These are phyloP conservation scores for Oncorhynchus gorbuscha DNA, from an alignment of 2,113 vertebrate genomes.

Conservation along the genomic window DNA sequence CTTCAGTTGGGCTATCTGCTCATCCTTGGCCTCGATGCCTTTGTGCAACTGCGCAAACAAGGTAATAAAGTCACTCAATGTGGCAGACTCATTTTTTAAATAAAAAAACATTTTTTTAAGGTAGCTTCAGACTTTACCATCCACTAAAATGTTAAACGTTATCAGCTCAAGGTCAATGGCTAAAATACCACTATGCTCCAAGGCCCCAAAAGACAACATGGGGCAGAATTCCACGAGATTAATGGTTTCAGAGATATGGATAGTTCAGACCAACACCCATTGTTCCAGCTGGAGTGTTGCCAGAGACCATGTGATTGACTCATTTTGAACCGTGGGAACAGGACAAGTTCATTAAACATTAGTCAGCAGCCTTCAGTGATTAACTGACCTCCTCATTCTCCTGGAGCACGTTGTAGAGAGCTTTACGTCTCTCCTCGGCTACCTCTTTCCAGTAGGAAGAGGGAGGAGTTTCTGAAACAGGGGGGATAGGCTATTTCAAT, in stretches of 20 bases:
- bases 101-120: too few species aligned
- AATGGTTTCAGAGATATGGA: too few species aligned
- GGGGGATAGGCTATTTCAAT: background rate
- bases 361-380: conserved; percentile 33
- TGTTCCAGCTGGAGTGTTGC: background rate
- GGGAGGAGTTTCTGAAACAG: conserved; percentile 80
- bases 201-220: too few species aligned
- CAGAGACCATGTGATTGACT: background rate
- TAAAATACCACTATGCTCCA: background rate
- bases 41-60: conserved; percentile 80
- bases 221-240: too few species aligned
- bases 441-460: conserved; percentile 89
- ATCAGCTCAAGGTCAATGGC: background rate
- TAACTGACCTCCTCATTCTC: conserved; percentile 91
- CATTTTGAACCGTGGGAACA: conserved; percentile 51
- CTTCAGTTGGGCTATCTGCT: conserved; percentile 78
- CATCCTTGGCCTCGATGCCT: conserved; percentile 86
- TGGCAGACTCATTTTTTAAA: too few species aligned
- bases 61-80: background rate
- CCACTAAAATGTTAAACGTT: too few species aligned
- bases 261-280: too few species aligned
- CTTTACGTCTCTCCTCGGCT: conserved; percentile 88
- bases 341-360: conserved; percentile 54
- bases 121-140: too few species aligned
- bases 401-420: conserved; percentile 85